Evolutionary conservation across 2,113 vertebrate species (phyloP).

Genomic region (Hippotragus niger): DNA sequence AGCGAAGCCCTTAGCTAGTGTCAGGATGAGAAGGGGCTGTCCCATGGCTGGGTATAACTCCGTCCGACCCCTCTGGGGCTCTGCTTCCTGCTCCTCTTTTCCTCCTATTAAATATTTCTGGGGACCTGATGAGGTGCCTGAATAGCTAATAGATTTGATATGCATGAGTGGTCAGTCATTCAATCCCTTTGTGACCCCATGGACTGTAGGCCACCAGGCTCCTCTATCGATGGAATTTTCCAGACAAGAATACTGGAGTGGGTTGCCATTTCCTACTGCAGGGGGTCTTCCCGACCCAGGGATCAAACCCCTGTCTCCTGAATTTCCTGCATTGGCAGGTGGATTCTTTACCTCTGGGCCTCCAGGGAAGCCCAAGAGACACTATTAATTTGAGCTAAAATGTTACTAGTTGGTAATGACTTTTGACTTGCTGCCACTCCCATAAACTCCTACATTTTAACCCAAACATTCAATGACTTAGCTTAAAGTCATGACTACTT

Average conservation of each 20-base stretch:
- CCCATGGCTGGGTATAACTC: neutral
- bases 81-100: neutral
- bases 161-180: neutral
- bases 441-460: neutral
- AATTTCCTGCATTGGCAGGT: neutral
- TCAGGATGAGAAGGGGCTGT: neutral
- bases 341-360: neutral
- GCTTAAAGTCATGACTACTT: neutral
- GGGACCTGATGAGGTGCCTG: neutral
- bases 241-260: neutral
- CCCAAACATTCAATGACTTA: neutral
- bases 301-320: neutral
- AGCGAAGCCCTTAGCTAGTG: neutral
- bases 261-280: neutral
- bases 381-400: neutral
- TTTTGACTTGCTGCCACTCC: conserved; percentile 26
- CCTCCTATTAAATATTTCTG: neutral
- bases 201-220: neutral
- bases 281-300: neutral
- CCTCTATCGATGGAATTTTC: neutral
- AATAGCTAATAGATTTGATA: neutral
- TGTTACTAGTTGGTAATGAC: neutral
- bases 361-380: neutral
- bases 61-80: neutral
- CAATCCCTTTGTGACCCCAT: neutral